Conservation (phyloP, 2,797 vertebrate species). For the Epinephelus malabaricus region DNA sequence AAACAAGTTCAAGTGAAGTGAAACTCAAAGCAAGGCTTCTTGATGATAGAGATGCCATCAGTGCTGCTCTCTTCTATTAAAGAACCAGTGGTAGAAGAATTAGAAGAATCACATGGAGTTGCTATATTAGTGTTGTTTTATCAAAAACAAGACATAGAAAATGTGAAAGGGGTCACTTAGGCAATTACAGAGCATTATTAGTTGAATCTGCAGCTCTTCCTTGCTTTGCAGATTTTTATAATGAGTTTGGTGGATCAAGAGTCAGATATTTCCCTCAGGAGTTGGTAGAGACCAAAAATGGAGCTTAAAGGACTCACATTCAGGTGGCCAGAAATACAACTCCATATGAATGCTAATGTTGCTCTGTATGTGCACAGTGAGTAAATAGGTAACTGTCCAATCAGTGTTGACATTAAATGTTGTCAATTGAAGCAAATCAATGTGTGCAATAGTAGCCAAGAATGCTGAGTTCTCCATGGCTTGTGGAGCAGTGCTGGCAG, state of each 20-base stretch:
- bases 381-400: neutral
- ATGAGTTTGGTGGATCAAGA: neutral
- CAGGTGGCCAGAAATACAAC: neutral
- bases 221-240: too few relatives aligned
- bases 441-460: too few relatives aligned
- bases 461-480: too few relatives aligned
- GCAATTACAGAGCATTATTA: neutral
- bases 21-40: constrained; percentile 8
- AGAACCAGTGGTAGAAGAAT: neutral
- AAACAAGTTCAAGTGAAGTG: constrained; percentile 12
- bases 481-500: too few relatives aligned
- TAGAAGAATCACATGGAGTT: neutral
- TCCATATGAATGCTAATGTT: neutral
- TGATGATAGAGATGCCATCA: constrained; percentile 17
- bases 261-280: neutral
- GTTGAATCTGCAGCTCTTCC: neutral
- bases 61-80: constrained; percentile 9
- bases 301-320: neutral
- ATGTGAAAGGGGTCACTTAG: neutral
- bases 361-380: neutral
- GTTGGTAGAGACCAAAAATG: neutral
- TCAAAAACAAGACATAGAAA: neutral
- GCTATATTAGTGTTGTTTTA: neutral
- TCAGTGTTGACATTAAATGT: too few relatives aligned
- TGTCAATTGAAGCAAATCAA: too few relatives aligned